A percentile compares a stretch with the other conserved stretches of the same genome.
Evolutionary conservation across 2,113 vertebrate species (phyloP).

Genomic region (Eptesicus fuscus): DNA sequence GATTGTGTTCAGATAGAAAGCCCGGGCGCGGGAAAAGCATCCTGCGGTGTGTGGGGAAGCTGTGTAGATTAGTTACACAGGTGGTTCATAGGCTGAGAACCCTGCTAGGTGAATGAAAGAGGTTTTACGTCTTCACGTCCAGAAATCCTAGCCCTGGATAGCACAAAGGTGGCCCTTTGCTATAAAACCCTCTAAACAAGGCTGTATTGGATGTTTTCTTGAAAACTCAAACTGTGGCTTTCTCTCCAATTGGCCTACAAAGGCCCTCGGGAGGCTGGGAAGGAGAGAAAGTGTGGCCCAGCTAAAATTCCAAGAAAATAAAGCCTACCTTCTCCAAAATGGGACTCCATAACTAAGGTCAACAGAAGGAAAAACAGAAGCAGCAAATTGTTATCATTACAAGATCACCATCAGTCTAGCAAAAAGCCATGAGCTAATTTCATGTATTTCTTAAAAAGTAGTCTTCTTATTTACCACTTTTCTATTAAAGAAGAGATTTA

Average conservation of each 20-base stretch:
- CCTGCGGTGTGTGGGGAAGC: background rate
- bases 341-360: background rate
- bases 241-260: background rate
- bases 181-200: background rate
- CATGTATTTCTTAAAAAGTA: background rate
- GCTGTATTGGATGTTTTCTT: background rate
- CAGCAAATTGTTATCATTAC: background rate
- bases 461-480: background rate
- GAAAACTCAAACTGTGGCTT: background rate
- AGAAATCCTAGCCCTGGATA: background rate
- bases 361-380: background rate
- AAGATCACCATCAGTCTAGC: background rate
- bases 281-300: background rate
- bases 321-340: background rate
- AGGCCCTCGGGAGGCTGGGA: background rate
- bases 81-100: background rate
- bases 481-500: background rate
- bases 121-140: background rate
- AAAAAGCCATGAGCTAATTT: conserved; percentile 9
- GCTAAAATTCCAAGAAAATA: background rate
- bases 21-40: background rate
- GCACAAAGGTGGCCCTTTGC: background rate
- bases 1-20: background rate
- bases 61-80: background rate
- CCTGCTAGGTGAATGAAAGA: background rate